Conservation (phyloP, 2,888 invertebrate genomes). For the Venusia cambrica region DNA sequence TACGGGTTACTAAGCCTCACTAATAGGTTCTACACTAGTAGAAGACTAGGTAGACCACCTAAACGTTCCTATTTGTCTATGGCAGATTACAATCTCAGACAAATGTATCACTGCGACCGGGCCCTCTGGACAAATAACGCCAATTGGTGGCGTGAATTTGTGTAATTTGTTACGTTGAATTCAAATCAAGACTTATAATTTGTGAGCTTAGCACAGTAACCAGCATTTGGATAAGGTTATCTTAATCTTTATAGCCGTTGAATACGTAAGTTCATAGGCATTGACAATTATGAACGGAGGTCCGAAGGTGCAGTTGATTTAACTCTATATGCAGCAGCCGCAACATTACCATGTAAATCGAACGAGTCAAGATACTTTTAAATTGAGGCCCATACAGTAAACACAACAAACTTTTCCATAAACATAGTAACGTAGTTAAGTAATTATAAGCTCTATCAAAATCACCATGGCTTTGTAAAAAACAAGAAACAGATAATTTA, state of each 20-base stretch:
- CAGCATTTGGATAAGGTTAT: conserved; percentile 16
- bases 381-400: no score
- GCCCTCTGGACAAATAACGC: conserved; percentile 46
- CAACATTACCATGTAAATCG: no score
- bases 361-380: no score
- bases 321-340: no score
- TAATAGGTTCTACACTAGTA: no score
- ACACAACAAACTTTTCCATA: no score
- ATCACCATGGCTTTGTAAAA: no score
- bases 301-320: no score
- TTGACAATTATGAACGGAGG: neutral
- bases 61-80: conserved; percentile 57
- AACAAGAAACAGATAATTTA: no score
- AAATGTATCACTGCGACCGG: conserved; percentile 56
- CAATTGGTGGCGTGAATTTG: conserved; percentile 42
- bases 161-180: conserved; percentile 39
- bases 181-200: conserved; percentile 30
- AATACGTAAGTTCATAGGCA: conserved; percentile 15
- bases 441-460: no score
- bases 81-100: conserved; percentile 63
- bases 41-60: conserved; percentile 28
- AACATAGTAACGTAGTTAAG: no score
- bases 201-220: conserved; percentile 12
- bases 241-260: conserved; percentile 19
- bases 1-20: no score